Conservation (phyloP, 2,113 vertebrate species). For the Egretta garzetta region DNA sequence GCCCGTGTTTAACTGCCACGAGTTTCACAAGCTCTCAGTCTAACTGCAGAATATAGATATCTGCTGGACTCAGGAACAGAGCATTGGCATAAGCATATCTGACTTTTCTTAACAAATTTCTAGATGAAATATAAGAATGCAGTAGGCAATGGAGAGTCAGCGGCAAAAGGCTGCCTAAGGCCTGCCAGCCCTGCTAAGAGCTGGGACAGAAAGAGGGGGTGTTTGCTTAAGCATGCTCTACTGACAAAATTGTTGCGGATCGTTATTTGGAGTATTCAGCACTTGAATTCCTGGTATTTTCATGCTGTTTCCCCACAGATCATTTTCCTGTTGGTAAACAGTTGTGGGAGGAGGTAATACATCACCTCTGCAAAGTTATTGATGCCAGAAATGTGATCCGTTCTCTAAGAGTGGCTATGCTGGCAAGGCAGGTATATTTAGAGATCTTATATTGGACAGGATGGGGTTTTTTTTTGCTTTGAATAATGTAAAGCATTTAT, state of each 20-base stretch:
- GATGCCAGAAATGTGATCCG: neutral
- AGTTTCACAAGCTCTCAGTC: neutral
- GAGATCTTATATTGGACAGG: neutral
- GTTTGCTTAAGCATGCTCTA: neutral
- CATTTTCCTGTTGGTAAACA: neutral
- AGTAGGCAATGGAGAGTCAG: neutral
- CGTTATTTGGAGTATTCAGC: neutral
- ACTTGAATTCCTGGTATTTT: neutral
- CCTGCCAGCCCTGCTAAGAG: neutral
- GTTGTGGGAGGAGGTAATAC: neutral
- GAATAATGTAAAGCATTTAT: constrained; percentile 26
- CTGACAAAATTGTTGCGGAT: neutral
- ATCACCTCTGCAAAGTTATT: neutral
- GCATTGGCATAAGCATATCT: neutral
- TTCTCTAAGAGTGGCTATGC: neutral
- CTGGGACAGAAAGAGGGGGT: neutral
- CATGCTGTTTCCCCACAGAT: neutral
- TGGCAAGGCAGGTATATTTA: neutral
- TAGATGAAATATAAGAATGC: neutral
- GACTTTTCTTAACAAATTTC: neutral
- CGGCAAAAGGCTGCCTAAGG: neutral
- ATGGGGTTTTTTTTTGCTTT: neutral
- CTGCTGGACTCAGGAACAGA: neutral
- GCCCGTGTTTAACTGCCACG: neutral
- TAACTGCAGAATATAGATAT: neutral